Conservation (phyloP, 2,113 vertebrate species). For the Chloroceryle aenea region DNA sequence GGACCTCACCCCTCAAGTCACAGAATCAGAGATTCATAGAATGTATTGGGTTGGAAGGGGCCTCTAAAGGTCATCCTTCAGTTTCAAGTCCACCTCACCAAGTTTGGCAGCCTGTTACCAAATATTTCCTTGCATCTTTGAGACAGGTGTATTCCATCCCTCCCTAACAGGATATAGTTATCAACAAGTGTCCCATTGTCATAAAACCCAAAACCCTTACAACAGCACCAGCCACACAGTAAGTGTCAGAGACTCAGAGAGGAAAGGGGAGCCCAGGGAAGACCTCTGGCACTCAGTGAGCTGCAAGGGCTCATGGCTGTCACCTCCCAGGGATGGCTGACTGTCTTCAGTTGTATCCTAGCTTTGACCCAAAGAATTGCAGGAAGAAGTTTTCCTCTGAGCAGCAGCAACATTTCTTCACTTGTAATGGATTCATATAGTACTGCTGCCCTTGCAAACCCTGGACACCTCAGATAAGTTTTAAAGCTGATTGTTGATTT, state of each 20-base stretch:
- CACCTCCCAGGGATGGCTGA: neutral
- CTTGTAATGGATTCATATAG: neutral
- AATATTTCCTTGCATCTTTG: too few species aligned
- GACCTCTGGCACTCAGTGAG: neutral
- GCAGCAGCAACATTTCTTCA: neutral
- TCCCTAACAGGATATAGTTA: too few species aligned
- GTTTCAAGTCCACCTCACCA: too few species aligned
- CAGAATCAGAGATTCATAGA: too few species aligned
- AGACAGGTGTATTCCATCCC: too few species aligned
- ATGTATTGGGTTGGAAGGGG: too few species aligned
- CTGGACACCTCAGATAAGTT: neutral
- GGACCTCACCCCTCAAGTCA: too few species aligned
- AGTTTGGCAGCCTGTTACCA: too few species aligned
- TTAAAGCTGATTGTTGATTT: neutral
- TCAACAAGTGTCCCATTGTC: too few species aligned
- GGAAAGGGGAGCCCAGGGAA: neutral
- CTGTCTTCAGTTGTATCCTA: neutral
- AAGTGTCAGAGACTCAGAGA: neutral
- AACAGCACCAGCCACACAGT: too few species aligned
- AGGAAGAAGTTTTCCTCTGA: neutral
- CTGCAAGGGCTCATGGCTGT: neutral
- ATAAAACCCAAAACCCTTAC: too few species aligned
- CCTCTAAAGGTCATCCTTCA: too few species aligned
- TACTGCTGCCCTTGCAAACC: neutral
- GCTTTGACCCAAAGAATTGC: neutral